A percentile compares a stretch with the other conserved stretches of the same genome.
phyloP scores from a whole-genome alignment of 2,797 vertebrate species.

The Staurois parvus region DNA sequence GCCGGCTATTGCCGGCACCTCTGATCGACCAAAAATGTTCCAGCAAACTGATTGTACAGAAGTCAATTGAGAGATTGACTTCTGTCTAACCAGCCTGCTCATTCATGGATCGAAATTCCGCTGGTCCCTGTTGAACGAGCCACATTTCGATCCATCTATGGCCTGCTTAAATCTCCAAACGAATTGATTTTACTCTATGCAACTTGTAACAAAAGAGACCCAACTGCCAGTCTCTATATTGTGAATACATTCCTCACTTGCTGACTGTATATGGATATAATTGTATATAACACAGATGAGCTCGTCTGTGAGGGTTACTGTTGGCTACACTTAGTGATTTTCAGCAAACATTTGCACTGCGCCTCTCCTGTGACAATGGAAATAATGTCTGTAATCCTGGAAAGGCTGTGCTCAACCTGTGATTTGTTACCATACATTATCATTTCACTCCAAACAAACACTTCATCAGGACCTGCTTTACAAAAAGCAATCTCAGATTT shows the following conservation, averaged over 20 bases:
- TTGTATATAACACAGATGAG: not conserved
- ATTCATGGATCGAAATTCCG: too few relatives aligned
- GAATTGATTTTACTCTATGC: too few relatives aligned
- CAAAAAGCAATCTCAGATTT: constrained; percentile 5
- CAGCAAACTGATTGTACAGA: too few relatives aligned
- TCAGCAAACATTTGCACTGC: not conserved
- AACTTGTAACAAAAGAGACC: too few relatives aligned
- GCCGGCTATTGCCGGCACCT: too few relatives aligned
- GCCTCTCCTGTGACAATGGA: not conserved
- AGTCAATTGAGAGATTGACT: too few relatives aligned
- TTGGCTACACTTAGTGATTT: not conserved
- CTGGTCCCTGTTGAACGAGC: too few relatives aligned
- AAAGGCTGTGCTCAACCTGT: not conserved
- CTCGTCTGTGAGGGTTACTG: not conserved
- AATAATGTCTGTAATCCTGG: not conserved
- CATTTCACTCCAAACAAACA: not conserved
- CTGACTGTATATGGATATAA: not conserved
- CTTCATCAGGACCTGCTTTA: constrained; percentile 1
- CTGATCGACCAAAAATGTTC: too few relatives aligned
- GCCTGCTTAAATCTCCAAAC: too few relatives aligned
- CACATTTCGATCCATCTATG: too few relatives aligned
- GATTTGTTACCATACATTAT: constrained; percentile 23
- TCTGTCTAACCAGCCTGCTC: too few relatives aligned
- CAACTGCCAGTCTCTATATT: too few relatives aligned
- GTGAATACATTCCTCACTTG: not conserved